These are phyloP conservation scores for Neoniphon sammara DNA, from an alignment of 2,797 vertebrate genomes.

Conservation along the genomic window DNA sequence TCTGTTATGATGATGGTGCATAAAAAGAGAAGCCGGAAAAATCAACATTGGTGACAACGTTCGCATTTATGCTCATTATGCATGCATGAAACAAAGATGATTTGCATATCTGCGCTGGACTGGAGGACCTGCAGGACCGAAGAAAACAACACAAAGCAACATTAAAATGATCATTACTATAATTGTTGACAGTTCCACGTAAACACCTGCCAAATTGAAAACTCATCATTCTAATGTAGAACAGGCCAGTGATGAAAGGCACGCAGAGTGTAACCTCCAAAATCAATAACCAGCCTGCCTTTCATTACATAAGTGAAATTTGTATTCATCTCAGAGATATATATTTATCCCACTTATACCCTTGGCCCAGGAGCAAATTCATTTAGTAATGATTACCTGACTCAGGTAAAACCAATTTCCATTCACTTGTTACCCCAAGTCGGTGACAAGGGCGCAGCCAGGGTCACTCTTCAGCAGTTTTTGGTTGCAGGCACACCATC, in stretches of 20 bases:
- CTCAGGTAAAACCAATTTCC: conserved; percentile 90
- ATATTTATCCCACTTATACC: conserved; percentile 84
- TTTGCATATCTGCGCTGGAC: conserved; percentile 67
- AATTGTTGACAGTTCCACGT: conserved; percentile 72
- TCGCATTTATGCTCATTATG: conserved; percentile 63
- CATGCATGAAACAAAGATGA: conserved; percentile 60
- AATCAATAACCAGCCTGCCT: conserved; percentile 79
- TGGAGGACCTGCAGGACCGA: conserved; percentile 49
- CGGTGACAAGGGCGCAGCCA: conserved; percentile 87
- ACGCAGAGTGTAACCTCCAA: conserved; percentile 73
- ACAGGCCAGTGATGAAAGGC: conserved; percentile 75
- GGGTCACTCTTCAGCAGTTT: conserved; percentile 90
- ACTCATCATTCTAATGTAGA: conserved; percentile 81
- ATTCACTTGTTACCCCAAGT: conserved; percentile 85
- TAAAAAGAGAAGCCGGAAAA: conserved; percentile 50
- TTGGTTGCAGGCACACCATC: conserved; percentile 78
- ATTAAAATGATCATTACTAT: conserved; percentile 51
- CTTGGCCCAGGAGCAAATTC: conserved; percentile 83
- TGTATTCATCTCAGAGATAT: conserved; percentile 86
- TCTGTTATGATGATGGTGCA: conserved; percentile 55
- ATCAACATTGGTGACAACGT: conserved; percentile 54
- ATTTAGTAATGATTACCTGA: conserved; percentile 96
- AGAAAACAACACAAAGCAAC: conserved; percentile 55
- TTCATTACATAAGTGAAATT: conserved; percentile 88
- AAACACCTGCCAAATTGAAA: conserved; percentile 81